Conservation (phyloP, 2,113 vertebrate genomes). For the Corythaeola cristata region DNA sequence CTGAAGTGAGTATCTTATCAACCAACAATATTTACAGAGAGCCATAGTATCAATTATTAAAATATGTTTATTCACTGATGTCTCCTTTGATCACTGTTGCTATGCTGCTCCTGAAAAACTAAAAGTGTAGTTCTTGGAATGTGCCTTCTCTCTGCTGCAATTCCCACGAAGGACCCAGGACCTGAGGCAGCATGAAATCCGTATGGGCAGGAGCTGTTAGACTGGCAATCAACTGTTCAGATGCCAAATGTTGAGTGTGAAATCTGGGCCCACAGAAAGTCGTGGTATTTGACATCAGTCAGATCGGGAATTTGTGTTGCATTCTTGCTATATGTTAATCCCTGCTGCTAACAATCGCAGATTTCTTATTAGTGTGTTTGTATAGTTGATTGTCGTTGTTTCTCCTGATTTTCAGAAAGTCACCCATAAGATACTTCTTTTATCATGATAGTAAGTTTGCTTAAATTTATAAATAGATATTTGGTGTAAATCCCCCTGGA, state of each 20-base stretch:
- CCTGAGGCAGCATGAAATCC: not conserved
- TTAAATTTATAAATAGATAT: not conserved
- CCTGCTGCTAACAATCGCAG: not conserved
- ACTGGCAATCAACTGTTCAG: not conserved
- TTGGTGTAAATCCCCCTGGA: not conserved
- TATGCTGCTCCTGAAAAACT: not conserved
- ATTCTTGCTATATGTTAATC: not conserved
- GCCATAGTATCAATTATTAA: not conserved
- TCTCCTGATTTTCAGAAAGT: not conserved
- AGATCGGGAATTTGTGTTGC: not conserved
- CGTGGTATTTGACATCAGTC: not conserved
- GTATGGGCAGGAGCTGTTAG: not conserved
- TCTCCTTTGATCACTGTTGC: not conserved
- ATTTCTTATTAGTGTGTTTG: not conserved
- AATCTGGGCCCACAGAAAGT: not conserved
- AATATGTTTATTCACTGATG: not conserved
- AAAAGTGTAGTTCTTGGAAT: not conserved
- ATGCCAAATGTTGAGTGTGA: not conserved
- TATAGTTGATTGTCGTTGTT: not conserved
- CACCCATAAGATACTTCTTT: not conserved
- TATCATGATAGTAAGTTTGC: not conserved
- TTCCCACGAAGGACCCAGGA: not conserved
- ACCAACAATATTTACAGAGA: not conserved
- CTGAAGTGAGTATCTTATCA: not conserved
- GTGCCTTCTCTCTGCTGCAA: not conserved